A percentile compares a stretch with the other conserved stretches of the same genome.
These are phyloP conservation scores for Sorex maritimensis DNA, from an alignment of 2,797 vertebrate species.

Conservation along the genomic window DNA sequence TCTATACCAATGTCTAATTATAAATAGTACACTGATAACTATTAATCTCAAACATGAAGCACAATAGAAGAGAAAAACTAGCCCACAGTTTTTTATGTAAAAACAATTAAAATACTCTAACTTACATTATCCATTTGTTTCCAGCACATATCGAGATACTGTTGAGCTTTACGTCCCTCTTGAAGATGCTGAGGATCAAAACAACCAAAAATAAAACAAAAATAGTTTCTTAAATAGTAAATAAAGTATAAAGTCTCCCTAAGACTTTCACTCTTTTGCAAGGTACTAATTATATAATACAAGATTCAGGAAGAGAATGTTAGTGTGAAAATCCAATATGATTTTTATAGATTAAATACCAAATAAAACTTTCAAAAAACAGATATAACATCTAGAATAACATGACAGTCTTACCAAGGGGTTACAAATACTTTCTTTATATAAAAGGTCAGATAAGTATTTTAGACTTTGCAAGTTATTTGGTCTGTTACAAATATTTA, in stretches of 20 bases:
- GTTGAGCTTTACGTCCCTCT: constrained; percentile 98
- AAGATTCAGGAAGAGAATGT: constrained; percentile 61
- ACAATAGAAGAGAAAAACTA: constrained; percentile 64
- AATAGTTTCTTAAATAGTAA: constrained; percentile 66
- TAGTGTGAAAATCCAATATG: constrained; percentile 36
- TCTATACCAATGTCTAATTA: constrained; percentile 62
- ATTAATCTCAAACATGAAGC: constrained; percentile 51
- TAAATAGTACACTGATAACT: constrained; percentile 60
- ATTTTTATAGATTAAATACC: not conserved
- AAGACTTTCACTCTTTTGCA: constrained; percentile 48
- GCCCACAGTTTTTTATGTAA: constrained; percentile 53
- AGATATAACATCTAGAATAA: constrained; percentile 38
- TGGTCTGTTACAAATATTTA: not conserved
- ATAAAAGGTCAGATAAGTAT: constrained; percentile 45
- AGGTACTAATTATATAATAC: constrained; percentile 50
- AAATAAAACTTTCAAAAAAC: constrained; percentile 51
- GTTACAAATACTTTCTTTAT: constrained; percentile 30
- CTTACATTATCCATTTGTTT: constrained; percentile 99
- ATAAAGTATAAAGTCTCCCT: constrained; percentile 34
- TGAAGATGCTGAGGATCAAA: constrained; percentile 95
- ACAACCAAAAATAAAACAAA: constrained; percentile 65
- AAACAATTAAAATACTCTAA: constrained; percentile 74
- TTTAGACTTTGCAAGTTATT: constrained; percentile 23
- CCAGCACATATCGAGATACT: constrained; percentile 98
- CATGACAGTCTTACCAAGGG: not conserved